Conservation (phyloP, 2,113 vertebrate species). For the Psilopogon haemacephalus region DNA sequence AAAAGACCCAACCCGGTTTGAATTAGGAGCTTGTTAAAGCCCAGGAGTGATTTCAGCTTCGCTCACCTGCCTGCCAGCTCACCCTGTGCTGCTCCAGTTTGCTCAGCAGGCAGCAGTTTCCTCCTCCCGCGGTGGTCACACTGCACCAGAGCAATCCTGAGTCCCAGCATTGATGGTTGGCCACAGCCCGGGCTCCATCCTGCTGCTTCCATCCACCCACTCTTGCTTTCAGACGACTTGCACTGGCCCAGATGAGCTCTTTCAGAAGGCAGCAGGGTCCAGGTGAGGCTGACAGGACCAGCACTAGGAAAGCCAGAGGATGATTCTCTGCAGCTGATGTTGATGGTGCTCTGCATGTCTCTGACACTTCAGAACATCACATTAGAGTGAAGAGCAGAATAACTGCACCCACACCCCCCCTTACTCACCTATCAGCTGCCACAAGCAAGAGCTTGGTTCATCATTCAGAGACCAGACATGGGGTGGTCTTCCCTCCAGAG, state of each 20-base stretch:
- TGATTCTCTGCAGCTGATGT: neutral
- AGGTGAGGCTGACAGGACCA: neutral
- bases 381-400: neutral
- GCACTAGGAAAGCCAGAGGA: neutral
- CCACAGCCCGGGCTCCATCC: neutral
- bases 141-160: fast-evolving
- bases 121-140: fast-evolving
- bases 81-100: neutral
- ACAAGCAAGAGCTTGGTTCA: neutral
- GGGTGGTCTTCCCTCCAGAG: neutral
- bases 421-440: neutral
- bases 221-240: neutral
- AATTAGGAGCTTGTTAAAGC: constrained; percentile 17
- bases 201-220: neutral
- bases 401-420: fast-evolving
- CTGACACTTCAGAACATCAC: neutral
- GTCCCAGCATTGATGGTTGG: neutral
- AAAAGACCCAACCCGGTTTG: neutral
- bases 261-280: too few relatives aligned
- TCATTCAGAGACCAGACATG: fast-evolving
- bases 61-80: neutral
- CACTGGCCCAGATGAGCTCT: neutral
- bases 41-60: neutral
- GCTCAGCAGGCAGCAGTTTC: neutral
- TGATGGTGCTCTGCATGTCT: neutral